Percentiles rank a stretch among this genome's conserved stretches.
Evolutionary conservation across 2,113 vertebrate species (phyloP).

Genomic region (Ahaetulla prasina): DNA sequence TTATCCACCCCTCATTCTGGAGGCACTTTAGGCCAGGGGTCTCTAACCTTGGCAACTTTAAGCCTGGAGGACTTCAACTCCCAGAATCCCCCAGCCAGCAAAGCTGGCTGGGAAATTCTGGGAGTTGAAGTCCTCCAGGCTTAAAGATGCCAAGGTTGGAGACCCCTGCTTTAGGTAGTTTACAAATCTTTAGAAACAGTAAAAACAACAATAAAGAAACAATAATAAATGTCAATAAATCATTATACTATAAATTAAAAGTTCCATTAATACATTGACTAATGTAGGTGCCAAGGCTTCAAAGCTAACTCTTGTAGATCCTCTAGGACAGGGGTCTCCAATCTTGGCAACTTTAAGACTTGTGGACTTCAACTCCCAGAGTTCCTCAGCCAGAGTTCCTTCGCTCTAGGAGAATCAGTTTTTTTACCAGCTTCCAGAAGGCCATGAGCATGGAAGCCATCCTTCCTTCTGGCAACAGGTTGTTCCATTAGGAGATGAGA

Average conservation of each 20-base stretch:
- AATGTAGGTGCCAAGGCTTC: neutral
- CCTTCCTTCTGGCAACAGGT: neutral
- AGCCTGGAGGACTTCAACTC: no score
- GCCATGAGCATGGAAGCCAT: neutral
- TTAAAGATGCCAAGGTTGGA: no score
- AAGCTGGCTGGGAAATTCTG: no score
- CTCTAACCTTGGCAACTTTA: no score
- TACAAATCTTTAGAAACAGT: neutral
- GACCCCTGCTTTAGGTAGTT: neutral
- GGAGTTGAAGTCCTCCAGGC: no score
- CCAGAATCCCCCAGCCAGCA: no score
- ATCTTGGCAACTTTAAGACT: no score
- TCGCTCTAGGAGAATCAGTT: no score
- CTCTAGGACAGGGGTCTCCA: no score
- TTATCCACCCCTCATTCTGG: neutral
- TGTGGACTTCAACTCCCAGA: no score
- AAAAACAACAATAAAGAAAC: neutral
- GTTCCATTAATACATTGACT: neutral
- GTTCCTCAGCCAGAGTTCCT: no score
- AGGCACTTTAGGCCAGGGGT: neutral
- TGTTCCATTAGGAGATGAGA: neutral
- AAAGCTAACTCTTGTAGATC: neutral
- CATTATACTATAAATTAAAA: neutral
- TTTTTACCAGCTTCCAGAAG: neutral
- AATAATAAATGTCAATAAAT: neutral